These are phyloP conservation scores for Delia radicum DNA, from an alignment of 1,140 invertebrate genomes.

Conservation along the genomic window DNA sequence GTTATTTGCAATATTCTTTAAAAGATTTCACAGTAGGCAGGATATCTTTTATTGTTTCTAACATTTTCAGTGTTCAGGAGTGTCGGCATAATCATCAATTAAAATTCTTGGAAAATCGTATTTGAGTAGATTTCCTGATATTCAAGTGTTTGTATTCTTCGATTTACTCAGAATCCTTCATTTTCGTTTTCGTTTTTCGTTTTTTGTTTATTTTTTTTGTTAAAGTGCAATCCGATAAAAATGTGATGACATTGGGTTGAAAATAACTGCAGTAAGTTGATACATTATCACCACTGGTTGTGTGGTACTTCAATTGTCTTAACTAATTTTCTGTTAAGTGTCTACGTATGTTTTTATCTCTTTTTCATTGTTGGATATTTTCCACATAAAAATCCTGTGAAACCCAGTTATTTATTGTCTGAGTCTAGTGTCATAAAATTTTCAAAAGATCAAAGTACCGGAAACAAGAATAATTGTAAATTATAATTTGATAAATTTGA, in stretches of 20 bases:
- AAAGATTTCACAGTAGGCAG: not conserved
- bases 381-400: not conserved
- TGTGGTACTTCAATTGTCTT: not conserved
- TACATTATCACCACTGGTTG: not conserved
- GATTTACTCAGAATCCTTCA: not conserved
- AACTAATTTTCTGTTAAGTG: not conserved
- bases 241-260: not conserved
- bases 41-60: too few species aligned
- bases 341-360: not conserved
- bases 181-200: not conserved
- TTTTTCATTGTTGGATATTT: not conserved
- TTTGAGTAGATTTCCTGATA: too few species aligned
- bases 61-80: not conserved
- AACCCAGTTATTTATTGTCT: not conserved
- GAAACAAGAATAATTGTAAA: not conserved
- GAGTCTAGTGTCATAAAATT: not conserved
- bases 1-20: too few species aligned
- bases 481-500: not conserved
- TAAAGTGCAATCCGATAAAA: not conserved
- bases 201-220: not conserved
- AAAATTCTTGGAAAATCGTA: not conserved
- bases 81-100: not conserved
- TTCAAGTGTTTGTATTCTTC: not conserved
- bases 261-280: not conserved
- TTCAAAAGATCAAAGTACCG: not conserved